Evolutionary conservation across 2,113 vertebrate genomes (phyloP), one percentile per base, ranked within the genome.

Genomic region (Boleophthalmus pectinirostris): DNA sequence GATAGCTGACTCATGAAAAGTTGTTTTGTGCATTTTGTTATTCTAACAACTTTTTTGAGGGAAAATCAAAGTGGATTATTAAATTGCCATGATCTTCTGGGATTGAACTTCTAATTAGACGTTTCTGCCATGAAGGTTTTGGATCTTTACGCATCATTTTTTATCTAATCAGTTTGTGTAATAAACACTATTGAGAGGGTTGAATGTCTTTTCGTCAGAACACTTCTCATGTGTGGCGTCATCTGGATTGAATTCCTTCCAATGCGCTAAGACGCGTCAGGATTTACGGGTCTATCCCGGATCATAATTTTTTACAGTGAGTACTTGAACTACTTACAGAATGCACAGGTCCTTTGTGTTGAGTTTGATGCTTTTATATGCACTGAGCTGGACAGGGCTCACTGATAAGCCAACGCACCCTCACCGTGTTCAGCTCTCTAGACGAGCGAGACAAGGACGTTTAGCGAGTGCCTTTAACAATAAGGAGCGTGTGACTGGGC

Each of bases 301-400:
- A 76, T 78, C 76, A 23, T 35, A 18, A 9, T 43, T 47, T 73
- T 46, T 33, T 66, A 60, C 9, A 6, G 13, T 63, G 57, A 33
- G 66, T 61, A 51, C 20, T 21, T 72, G 76, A 20, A 24, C 33
- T 45, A 14, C 4, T 0, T 38, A 67, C 66, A 89, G 6, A 5
- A 92, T 92, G 85, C 57, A 73, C 76, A 88, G 90, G 91, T 92
- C 75, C 70, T 84, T 87, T 70, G 72, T 92, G 70, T 85, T 94
- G 64, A 57, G 83, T 53, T 78, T 95, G n/a, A 77, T 89, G 69
- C 86, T 95, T 74, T 57, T 96, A 43, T 94, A 51, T 86, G 78
- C 94, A 70, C 74, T 92, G 0, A 87, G 77, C 18, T 96, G 94
- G 93, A 85, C 95, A 53, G 87, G 89, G 33, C 93, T 92, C 3